Evolutionary conservation across 2,113 vertebrate species (phyloP).

Genomic region (Gyps fulvus): DNA sequence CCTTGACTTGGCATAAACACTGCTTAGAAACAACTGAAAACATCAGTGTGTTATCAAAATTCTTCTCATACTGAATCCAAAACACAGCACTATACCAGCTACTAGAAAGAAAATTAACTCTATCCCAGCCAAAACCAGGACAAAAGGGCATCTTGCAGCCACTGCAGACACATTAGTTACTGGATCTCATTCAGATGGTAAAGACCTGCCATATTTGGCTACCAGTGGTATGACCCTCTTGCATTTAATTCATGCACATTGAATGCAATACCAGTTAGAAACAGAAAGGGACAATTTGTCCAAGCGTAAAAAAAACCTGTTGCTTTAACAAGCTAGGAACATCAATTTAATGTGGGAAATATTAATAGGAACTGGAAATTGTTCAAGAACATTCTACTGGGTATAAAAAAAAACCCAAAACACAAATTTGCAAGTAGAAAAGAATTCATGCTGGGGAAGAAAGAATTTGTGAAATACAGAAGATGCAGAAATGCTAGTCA

Average conservation of each 20-base stretch:
- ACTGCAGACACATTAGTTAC: background rate
- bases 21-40: too few species aligned
- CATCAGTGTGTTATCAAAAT: too few species aligned
- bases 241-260: background rate
- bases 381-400: constrained; percentile 53
- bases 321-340: background rate
- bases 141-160: background rate
- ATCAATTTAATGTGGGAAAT: constrained; percentile 45
- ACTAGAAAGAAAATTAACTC: too few species aligned
- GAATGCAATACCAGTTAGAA: background rate
- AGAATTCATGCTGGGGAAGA: background rate
- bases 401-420: background rate
- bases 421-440: background rate
- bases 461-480: background rate
- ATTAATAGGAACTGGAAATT: constrained; percentile 60
- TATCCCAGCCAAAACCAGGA: too few species aligned
- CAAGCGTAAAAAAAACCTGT: background rate
- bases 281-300: constrained; percentile 35
- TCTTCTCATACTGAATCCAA: too few species aligned
- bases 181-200: background rate
- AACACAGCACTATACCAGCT: too few species aligned
- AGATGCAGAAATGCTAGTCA: background rate
- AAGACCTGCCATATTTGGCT: background rate
- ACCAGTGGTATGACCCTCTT: background rate
- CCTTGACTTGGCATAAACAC: too few species aligned